Evolutionary conservation across 2,888 invertebrate genomes (phyloP).

Genomic region (Neria commutata): DNA sequence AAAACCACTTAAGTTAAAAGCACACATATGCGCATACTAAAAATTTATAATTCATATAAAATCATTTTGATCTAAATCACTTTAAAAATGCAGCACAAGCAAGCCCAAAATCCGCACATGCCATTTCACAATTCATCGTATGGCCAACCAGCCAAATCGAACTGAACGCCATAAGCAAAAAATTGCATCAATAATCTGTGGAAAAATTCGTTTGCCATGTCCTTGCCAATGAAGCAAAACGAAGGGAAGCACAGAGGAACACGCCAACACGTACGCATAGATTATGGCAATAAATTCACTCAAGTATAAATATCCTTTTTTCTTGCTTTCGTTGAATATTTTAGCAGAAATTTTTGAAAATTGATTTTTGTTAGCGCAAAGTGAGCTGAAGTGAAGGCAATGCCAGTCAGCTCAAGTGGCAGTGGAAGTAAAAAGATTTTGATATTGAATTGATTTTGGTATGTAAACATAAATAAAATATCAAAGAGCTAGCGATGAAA

Average conservation of each 20-base stretch:
- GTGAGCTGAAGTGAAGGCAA: conserved; percentile 44
- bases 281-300: conserved; percentile 57
- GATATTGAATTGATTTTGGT: conserved; percentile 48
- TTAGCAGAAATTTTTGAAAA: conserved; percentile 44
- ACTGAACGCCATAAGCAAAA: neutral
- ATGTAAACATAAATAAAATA: conserved; percentile 53
- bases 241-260: too few species aligned
- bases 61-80: conserved; percentile 32
- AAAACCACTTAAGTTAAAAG: conserved; percentile 52
- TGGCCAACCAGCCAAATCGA: neutral
- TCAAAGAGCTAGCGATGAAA: conserved; percentile 26
- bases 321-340: conserved; percentile 10
- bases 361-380: conserved; percentile 45
- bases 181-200: conserved; percentile 2
- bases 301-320: conserved; percentile 41
- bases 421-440: conserved; percentile 1
- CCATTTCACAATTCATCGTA: neutral
- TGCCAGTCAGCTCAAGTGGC: conserved; percentile 32
- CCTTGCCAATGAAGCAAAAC: conserved; percentile 15
- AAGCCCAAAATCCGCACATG: neutral
- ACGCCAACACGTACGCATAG: conserved; percentile 42
- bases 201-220: conserved; percentile 7
- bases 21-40: conserved; percentile 37
- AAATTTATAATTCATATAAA: conserved; percentile 51
- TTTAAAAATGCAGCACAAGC: neutral